Conservation (phyloP, 1,140 invertebrate genomes). For the Ips nitidus region DNA sequence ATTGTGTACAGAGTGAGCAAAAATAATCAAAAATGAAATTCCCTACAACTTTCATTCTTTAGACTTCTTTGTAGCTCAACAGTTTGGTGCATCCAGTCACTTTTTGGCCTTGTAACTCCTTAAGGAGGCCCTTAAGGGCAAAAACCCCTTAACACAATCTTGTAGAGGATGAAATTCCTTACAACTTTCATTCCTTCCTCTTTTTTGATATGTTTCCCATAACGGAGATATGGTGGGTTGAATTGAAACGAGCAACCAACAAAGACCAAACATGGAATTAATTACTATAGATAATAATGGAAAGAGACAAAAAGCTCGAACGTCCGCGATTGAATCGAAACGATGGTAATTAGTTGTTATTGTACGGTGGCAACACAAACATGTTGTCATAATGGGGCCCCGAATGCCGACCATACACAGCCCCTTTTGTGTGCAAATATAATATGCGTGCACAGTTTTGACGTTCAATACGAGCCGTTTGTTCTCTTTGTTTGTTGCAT, state of each 20-base stretch:
- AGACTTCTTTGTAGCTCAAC: too few species aligned
- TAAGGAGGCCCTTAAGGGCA: too few species aligned
- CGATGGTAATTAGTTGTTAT: slow-evolving; percentile 33
- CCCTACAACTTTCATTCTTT: too few species aligned
- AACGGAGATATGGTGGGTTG: neutral
- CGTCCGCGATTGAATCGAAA: slow-evolving; percentile 20
- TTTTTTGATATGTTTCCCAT: too few species aligned
- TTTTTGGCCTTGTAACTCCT: too few species aligned
- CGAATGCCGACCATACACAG: slow-evolving; percentile 20
- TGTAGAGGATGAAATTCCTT: too few species aligned
- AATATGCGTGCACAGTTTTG: slow-evolving; percentile 31
- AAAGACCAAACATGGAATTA: slow-evolving; percentile 9
- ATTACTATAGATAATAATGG: slow-evolving; percentile 30
- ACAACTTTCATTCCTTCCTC: too few species aligned
- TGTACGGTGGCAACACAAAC: slow-evolving; percentile 33
- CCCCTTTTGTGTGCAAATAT: slow-evolving; percentile 32
- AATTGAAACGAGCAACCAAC: neutral
- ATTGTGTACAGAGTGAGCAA: too few species aligned
- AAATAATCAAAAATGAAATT: too few species aligned
- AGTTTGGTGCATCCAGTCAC: too few species aligned
- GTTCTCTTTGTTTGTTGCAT: slow-evolving; percentile 19
- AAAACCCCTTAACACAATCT: too few species aligned
- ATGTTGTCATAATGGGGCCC: slow-evolving; percentile 18
- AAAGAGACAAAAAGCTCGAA: slow-evolving; percentile 15
- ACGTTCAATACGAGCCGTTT: slow-evolving; percentile 23